Conservation (phyloP, 2,888 invertebrate species). For the Drosophila seclusa region DNA sequence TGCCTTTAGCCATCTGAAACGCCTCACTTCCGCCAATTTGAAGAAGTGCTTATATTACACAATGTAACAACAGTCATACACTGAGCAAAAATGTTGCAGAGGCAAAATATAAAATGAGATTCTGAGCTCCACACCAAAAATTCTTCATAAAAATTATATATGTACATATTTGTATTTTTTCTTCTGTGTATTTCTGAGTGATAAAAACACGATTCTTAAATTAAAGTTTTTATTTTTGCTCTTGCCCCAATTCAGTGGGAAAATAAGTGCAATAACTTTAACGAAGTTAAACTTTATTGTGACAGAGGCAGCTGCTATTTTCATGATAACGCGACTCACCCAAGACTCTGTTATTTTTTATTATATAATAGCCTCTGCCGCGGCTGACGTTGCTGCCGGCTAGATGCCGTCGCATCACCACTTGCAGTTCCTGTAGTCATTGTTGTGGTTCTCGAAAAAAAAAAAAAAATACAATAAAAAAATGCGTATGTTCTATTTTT, state of each 20-base stretch:
- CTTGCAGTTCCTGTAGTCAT: constrained; percentile 33
- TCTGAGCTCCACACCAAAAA: no score
- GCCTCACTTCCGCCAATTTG: constrained; percentile 18
- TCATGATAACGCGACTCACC: constrained; percentile 43
- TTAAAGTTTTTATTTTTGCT: constrained; percentile 1
- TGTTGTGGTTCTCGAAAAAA: constrained; percentile 38
- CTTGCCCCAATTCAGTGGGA: constrained; percentile 18
- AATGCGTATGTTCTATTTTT: constrained; percentile 64
- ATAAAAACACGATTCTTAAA: constrained; percentile 23
- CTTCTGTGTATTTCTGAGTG: neutral
- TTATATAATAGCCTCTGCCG: constrained; percentile 59
- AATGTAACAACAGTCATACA: neutral
- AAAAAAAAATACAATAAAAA: constrained; percentile 26
- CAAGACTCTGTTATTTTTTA: constrained; percentile 58
- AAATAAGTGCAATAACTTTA: constrained; percentile 58
- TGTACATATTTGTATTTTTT: neutral
- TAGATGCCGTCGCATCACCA: neutral
- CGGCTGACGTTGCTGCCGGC: constrained; percentile 12
- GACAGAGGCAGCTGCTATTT: constrained; percentile 45
- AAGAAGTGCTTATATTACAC: constrained; percentile 3
- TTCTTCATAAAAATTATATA: neutral
- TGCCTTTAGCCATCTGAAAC: constrained; percentile 10
- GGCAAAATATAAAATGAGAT: neutral
- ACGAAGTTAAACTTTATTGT: constrained; percentile 64
- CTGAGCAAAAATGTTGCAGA: neutral